Base-by-base conservation (phyloP, 2,797 vertebrate genomes). In the Hyperoplus immaculatus region DNA sequence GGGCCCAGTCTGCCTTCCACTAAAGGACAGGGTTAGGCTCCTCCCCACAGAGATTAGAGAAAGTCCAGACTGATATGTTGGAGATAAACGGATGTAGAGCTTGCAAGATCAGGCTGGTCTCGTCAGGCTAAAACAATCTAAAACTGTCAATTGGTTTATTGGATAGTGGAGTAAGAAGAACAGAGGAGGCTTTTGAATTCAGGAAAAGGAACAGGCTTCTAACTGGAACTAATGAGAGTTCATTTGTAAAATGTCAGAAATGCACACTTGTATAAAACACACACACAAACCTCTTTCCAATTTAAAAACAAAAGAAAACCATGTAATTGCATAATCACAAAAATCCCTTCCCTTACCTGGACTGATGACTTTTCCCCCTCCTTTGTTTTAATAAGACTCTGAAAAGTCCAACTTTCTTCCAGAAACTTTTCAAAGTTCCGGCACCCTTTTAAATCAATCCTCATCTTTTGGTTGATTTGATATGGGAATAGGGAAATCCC, bases 401-500 rank as follows among this genome's bases (percentile, higher is more conserved):
- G 8, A 13, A 46, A 72, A 55, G 46, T 69, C 39, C 42, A 29
- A 66, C 13, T 16, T 70, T 68, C 14, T 5, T 47, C 42, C 16
- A 29, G n/a, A 53, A 69, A 62, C 59, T 42, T 9, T 1, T 42
- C 47, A 49, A 59, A 63, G 9, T 69, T 74, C 76, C 12, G 21
- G 11, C 13, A 53, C 13, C 46, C 39, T 36, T 29, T 16, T 51
- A 62, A 64, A 56, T 84, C 82, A 81, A 0, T 65, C 36, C 14
- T 15, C 0, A 29, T 57, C 8, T 62, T 45, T 47, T 49, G 65
- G 75, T 72, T 81, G 73, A 62, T 80, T 74, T 66, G 13, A 66
- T 80, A 42, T 69, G 18, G 53, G 45, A 86, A 80, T 66, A 78
- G 72, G 71, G 80, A 72, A 69, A 59, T 62, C 76, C 42, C 61